A percentile compares a stretch with the other conserved stretches of the same genome.
phyloP scores from a whole-genome alignment of 2,113 vertebrate species.

The Mesocricetus auratus region DNA sequence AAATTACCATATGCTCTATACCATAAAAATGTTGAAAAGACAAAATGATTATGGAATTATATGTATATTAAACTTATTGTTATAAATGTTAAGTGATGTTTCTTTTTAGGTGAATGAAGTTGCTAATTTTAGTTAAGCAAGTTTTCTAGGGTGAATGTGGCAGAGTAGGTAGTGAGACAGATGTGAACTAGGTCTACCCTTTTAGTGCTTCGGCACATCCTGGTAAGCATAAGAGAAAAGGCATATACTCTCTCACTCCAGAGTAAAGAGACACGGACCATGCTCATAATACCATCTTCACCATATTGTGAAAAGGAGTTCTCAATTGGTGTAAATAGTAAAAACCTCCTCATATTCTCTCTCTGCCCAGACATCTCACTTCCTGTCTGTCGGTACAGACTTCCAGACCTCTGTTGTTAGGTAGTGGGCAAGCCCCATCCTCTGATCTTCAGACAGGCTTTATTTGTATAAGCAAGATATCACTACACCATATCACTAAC shows the following conservation, averaged over 20 bases:
- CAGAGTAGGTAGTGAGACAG: neutral
- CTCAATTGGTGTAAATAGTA: too few species aligned
- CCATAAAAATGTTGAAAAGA: neutral
- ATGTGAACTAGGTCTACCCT: neutral
- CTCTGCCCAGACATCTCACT: too few species aligned
- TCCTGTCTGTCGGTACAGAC: too few species aligned
- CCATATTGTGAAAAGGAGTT: neutral
- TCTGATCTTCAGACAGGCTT: too few species aligned
- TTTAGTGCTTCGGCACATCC: neutral
- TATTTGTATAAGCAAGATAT: too few species aligned
- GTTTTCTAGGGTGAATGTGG: neutral
- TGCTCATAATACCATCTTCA: neutral
- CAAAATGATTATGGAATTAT: neutral
- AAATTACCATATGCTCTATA: neutral
- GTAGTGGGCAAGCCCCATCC: too few species aligned
- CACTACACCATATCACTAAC: neutral
- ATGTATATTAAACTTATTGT: neutral
- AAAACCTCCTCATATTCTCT: too few species aligned
- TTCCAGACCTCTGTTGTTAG: too few species aligned
- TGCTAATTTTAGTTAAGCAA: conserved; percentile 7
- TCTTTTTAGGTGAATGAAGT: neutral
- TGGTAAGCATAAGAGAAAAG: neutral
- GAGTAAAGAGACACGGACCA: neutral
- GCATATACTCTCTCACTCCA: neutral
- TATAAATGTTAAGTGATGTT: neutral